Evolutionary conservation across 2,888 invertebrate genomes (phyloP).

Genomic region (Ariolimax columbianus): DNA sequence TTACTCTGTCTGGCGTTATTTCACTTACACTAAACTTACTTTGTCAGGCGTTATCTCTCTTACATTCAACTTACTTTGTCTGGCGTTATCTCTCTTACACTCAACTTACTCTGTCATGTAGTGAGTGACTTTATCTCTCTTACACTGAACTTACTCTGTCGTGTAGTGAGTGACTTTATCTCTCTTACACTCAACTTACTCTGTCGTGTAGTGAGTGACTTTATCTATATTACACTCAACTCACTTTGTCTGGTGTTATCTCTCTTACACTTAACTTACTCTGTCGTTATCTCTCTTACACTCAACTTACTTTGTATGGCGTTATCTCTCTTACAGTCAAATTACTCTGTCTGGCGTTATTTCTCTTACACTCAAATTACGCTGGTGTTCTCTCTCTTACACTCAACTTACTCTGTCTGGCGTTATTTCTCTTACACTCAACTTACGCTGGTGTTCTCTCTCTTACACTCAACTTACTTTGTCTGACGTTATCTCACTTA

Average conservation of each 20-base stretch:
- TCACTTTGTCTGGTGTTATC: background rate
- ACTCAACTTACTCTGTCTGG: background rate
- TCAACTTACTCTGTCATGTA: background rate
- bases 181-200: too few species aligned
- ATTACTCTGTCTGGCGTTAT: background rate
- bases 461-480: background rate
- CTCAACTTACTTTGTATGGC: background rate
- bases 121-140: background rate
- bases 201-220: too few species aligned
- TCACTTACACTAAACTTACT: background rate
- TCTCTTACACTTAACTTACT: too few species aligned
- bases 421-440: background rate
- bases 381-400: background rate
- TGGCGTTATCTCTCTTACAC: background rate
- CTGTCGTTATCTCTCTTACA: too few species aligned
- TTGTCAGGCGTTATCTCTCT: too few species aligned
- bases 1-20: slow-evolving; percentile 1
- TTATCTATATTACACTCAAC: background rate
- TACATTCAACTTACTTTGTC: too few species aligned
- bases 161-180: too few species aligned
- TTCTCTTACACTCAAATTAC: background rate
- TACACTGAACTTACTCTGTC: too few species aligned
- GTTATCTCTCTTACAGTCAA: background rate
- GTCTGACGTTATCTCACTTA: background rate
- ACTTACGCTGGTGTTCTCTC: slow-evolving; percentile 4